Evolutionary conservation across 2,113 vertebrate genomes (phyloP).

Genomic region (Cygnus buccinator): DNA sequence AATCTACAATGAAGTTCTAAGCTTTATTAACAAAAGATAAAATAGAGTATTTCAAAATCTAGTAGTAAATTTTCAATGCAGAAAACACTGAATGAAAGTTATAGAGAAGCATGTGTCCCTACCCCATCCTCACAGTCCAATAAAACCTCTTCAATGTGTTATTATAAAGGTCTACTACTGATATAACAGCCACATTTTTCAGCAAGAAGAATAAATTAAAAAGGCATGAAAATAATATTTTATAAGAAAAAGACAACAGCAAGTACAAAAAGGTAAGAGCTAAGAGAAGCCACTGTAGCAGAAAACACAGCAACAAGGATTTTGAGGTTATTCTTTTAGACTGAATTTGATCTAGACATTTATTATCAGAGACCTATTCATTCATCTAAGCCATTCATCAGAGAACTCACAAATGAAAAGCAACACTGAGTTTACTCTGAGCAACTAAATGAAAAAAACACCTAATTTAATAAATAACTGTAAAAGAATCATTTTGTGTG

Average conservation of each 20-base stretch:
- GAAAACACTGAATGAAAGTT: background rate
- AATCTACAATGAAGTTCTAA: background rate
- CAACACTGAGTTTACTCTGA: background rate
- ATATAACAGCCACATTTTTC: background rate
- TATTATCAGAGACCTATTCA: background rate
- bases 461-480: background rate
- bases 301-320: background rate
- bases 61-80: background rate
- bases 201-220: background rate
- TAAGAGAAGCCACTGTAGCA: background rate
- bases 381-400: slow-evolving; percentile 26
- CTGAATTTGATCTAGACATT: slow-evolving; percentile 13
- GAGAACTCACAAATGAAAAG: slow-evolving; percentile 8
- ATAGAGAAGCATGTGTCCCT: background rate
- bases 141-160: background rate
- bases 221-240: background rate
- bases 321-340: slow-evolving; percentile 18
- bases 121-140: background rate
- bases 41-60: background rate
- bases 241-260: background rate
- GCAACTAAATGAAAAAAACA: slow-evolving; percentile 36
- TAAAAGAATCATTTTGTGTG: background rate
- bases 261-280: background rate
- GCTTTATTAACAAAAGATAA: background rate
- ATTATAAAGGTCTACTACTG: background rate